Base-by-base conservation (phyloP, 2,113 vertebrate genomes). In the Oxyura jamaicensis region DNA sequence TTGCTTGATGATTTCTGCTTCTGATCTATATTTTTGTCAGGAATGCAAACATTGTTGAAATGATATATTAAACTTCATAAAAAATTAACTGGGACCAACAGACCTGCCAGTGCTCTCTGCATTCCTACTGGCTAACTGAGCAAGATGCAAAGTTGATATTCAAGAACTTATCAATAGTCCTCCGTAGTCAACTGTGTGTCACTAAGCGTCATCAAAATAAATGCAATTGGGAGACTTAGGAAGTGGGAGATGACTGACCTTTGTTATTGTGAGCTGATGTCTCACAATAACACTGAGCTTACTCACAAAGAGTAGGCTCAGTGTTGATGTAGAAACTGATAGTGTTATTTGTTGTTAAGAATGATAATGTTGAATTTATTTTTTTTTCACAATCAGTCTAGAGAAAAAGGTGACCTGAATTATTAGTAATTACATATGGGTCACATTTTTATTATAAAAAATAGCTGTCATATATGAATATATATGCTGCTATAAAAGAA, bases 261-360 rank as follows among this genome's bases (percentile, higher is more conserved):
- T 80, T 58, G 29, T 53, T 66, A 10, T 67, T 74, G 15, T 67
- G 41, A 35, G 52, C 10, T 69, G 29, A 5, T 79, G 44, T 6
- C 46, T n/a, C n/a, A n/a, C n/a, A n/a, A n/a, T n/a, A n/a, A n/a
- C n/a, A n/a, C n/a, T n/a, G n/a, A n/a, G n/a, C n/a, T n/a, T n/a
- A n/a, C n/a, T n/a, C n/a, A n/a, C n/a, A n/a, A 46, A 31, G n/a
- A 23, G 35, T 23, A 63, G 29, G 33, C 15, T 36, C 20, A 28
- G 42, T 63, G 62, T 39, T 62, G 76, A 92, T 58, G 21, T 39
- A 42, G 67, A 60, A 74, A 83, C 91, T 80, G n/a, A 14, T 83
- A 83, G 79, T 77, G 82, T 86, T 91, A 95, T 73, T 82, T 95
- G 55, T 90, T 77, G 88, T 82, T 62, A 13, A 36, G 63, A 78